Evolutionary conservation across 2,888 invertebrate species (phyloP), one percentile per base, ranked within the genome.

Genomic region (Machimus atricapillus): DNA sequence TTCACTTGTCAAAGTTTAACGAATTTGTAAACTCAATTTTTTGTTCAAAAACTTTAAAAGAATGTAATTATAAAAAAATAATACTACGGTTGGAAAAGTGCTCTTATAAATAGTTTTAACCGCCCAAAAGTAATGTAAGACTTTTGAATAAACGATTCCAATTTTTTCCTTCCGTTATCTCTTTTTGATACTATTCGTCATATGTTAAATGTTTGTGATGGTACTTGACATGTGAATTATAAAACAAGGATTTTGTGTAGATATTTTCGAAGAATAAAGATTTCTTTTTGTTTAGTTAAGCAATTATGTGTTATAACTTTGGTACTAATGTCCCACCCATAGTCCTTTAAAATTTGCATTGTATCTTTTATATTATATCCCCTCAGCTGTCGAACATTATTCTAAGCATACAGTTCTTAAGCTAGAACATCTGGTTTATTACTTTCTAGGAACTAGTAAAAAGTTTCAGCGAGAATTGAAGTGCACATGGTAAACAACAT

Each of bases 31-130:
- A 23, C 19, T 66, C 9, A 66, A 58, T 12, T 46, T 46, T 46
- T 66, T 27, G 23, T 34, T 66, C 58, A 46, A 27, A 31, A 56
- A 46, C 19, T 82, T 82, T 56, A 27, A 82, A 52, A n/a, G 58
- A 82, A 58, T 82, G 58, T 82, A 82, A 82, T 82, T 82, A 82
- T 82, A 82, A 31, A 46, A 43, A 46, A 46, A 40, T 4, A 31
- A 52, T 58, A 82, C 82, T 82, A 82, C 79, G 79, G 79, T 79
- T 79, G 27, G 52, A 66, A 66, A 82, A 82, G 82, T 82, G 82
- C 82, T 82, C 82, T 82, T 82, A 31, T n/a, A 82, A 58, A 82
- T 82, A 82, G 82, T 82, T 82, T 82, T 82, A 58, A 82, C 82
- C 82, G 82, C 82, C 82, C 82, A 82, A 82, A 66, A 82, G 40